Conservation (phyloP, 2,113 vertebrate genomes). For the Embiotoca jacksoni region DNA sequence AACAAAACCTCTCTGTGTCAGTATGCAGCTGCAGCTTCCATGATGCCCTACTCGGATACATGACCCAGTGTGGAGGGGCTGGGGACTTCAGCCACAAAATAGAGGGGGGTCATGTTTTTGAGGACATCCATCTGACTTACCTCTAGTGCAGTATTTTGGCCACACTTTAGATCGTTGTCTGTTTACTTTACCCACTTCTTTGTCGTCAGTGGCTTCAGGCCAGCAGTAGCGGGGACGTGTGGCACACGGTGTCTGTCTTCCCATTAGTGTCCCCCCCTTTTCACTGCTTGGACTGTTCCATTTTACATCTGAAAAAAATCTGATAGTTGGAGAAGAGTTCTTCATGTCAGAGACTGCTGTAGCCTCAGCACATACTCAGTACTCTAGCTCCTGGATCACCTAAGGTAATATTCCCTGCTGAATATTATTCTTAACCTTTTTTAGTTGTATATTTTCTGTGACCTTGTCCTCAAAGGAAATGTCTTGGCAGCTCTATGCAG, state of each 20-base stretch:
- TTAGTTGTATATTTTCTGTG: neutral
- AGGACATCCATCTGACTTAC: neutral
- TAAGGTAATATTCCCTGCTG: slow-evolving; percentile 66
- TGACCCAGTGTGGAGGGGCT: slow-evolving; percentile 75
- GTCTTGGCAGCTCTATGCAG: neutral
- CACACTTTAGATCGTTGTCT: neutral
- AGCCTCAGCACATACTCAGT: slow-evolving; percentile 59
- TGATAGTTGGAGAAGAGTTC: slow-evolving; percentile 78
- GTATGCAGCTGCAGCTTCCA: slow-evolving; percentile 80
- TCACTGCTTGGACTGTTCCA: slow-evolving; percentile 75
- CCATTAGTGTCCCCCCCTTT: slow-evolving; percentile 28
- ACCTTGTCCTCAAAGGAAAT: neutral
- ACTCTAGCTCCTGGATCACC: slow-evolving; percentile 57
- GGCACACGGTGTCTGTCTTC: slow-evolving; percentile 1
- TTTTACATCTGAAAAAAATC: slow-evolving; percentile 78
- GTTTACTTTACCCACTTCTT: neutral
- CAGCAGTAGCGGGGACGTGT: neutral
- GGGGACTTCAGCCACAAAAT: slow-evolving; percentile 44
- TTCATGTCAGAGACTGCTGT: slow-evolving; percentile 79
- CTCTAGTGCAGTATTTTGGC: slow-evolving; percentile 9
- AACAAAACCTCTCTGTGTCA: slow-evolving; percentile 82
- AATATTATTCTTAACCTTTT: slow-evolving; percentile 20
- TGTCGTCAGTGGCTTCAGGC: neutral
- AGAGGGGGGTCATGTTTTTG: slow-evolving; percentile 33
- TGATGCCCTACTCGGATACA: slow-evolving; percentile 71